A percentile compares a stretch with the other conserved stretches of the same genome.
phyloP scores from a whole-genome alignment of 1,140 invertebrate species.

The Bombus difficillimus region DNA sequence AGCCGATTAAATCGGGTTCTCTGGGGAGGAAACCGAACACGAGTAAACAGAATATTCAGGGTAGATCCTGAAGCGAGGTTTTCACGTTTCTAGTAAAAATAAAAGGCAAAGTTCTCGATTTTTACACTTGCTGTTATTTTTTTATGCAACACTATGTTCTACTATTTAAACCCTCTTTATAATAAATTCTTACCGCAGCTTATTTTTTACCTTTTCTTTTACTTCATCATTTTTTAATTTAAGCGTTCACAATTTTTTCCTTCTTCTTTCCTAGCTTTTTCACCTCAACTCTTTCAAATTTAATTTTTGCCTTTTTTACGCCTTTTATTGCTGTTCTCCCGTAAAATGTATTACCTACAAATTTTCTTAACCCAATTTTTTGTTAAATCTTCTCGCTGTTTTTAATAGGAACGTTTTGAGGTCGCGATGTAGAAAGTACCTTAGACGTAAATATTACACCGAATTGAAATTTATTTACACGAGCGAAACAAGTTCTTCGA shows the following conservation, averaged over 20 bases:
- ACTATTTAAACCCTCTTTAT: background rate
- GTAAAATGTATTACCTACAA: background rate
- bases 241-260: background rate
- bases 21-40: background rate
- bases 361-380: background rate
- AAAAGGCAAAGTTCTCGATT: background rate
- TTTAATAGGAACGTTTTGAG: background rate
- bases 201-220: too few species aligned
- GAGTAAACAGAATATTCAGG: background rate
- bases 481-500: background rate
- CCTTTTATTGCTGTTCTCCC: background rate
- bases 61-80: background rate
- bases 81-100: background rate
- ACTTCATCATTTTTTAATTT: background rate
- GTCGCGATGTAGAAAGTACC: background rate
- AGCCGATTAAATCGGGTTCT: conserved; percentile 10
- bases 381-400: background rate
- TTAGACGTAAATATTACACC: background rate
- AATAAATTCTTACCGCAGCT: background rate
- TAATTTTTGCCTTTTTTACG: background rate
- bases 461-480: too few species aligned
- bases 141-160: background rate
- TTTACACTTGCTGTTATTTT: background rate
- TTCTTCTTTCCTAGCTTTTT: background rate
- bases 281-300: background rate